Conservation (phyloP, 2,888 invertebrate species). For the Adelognathus sp. region DNA sequence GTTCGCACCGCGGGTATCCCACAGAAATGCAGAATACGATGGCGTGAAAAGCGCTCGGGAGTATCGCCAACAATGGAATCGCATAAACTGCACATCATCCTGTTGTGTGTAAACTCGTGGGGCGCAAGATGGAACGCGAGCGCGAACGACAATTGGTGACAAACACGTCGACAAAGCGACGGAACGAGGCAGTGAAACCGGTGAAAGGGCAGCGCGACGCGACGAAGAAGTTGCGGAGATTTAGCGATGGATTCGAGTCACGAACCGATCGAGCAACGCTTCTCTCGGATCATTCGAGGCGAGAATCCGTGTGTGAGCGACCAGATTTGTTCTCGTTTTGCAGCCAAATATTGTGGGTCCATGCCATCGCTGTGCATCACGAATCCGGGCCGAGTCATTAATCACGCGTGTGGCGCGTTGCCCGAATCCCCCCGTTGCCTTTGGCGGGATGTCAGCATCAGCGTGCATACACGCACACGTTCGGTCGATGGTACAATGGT, state of each 20-base stretch:
- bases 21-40: constrained; percentile 14
- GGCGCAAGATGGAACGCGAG: constrained; percentile 66
- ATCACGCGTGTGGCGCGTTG: constrained; percentile 72
- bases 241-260: constrained; percentile 60
- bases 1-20: constrained; percentile 19
- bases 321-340: constrained; percentile 15
- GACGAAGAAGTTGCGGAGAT: constrained; percentile 40
- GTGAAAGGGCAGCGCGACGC: constrained; percentile 58
- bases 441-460: constrained; percentile 48
- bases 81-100: constrained; percentile 76
- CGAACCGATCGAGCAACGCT: neutral
- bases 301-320: neutral
- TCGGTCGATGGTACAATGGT: constrained; percentile 40
- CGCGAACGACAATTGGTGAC: constrained; percentile 75
- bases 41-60: constrained; percentile 46
- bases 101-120: constrained; percentile 79
- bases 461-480: constrained; percentile 1
- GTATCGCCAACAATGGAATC: constrained; percentile 74
- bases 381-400: constrained; percentile 72
- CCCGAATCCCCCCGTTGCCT: constrained; percentile 65
- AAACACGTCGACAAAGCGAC: constrained; percentile 74
- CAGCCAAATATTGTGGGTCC: constrained; percentile 35
- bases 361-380: constrained; percentile 58
- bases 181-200: constrained; percentile 67
- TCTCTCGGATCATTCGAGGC: neutral